A percentile compares a stretch with the other conserved stretches of the same genome.
Conservation (phyloP, 2,797 vertebrate genomes). For the Xerus rutilus region DNA sequence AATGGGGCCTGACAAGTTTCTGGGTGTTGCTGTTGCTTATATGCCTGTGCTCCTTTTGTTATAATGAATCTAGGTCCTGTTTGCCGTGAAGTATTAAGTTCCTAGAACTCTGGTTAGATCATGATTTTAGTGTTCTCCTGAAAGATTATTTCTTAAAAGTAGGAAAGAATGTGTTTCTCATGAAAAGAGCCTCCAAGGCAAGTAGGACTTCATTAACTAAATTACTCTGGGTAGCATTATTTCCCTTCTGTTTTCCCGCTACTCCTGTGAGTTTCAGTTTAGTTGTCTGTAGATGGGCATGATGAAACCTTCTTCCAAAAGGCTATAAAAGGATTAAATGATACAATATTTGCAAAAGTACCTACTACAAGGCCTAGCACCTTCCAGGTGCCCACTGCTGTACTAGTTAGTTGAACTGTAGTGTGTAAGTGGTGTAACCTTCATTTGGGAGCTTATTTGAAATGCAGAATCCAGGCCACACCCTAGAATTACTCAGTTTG, state of each 20-base stretch:
- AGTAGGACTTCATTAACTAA: background rate
- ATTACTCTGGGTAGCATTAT: background rate
- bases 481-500: background rate
- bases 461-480: background rate
- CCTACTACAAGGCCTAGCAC: background rate
- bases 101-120: background rate
- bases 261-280: background rate
- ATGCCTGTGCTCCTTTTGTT: background rate
- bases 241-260: constrained; percentile 18
- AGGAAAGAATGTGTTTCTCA: background rate
- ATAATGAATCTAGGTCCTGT: background rate
- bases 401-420: background rate
- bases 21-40: background rate
- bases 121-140: background rate
- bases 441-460: background rate
- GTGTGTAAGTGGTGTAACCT: background rate
- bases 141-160: constrained; percentile 27
- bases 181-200: background rate
- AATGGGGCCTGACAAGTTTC: background rate
- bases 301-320: constrained; percentile 14
- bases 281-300: background rate
- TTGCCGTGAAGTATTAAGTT: background rate
- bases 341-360: background rate
- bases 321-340: constrained; percentile 16
- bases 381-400: background rate